Evolutionary conservation across 2,888 invertebrate species (phyloP).

Genomic region (Dusona sp.): DNA sequence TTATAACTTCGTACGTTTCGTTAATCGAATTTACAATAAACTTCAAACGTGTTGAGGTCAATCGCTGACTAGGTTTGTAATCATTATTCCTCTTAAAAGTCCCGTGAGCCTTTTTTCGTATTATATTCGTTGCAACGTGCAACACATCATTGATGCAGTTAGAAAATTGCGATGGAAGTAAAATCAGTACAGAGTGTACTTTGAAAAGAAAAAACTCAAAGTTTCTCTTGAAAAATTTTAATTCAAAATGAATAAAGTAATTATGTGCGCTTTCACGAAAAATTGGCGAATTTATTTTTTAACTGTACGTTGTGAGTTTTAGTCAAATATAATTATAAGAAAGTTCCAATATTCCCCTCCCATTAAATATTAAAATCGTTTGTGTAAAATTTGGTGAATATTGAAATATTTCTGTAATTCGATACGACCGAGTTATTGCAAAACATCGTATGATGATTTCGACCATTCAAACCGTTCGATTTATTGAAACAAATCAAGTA

Average conservation of each 20-base stretch:
- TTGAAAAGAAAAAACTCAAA: not conserved
- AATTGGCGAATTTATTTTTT: not conserved
- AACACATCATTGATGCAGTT: not conserved
- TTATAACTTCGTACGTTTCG: not conserved
- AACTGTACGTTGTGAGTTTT: not conserved
- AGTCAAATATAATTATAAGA: too few species aligned
- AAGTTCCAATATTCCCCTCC: too few species aligned
- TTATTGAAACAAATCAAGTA: not conserved
- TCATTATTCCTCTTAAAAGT: not conserved
- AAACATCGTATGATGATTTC: not conserved
- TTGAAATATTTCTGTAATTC: not conserved
- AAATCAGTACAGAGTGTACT: not conserved
- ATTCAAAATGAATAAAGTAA: not conserved
- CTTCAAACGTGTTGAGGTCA: not conserved
- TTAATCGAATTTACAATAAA: conserved; percentile 10
- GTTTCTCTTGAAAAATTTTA: not conserved
- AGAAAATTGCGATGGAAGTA: not conserved
- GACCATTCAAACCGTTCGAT: not conserved
- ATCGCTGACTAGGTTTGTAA: not conserved
- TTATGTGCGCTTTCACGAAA: not conserved
- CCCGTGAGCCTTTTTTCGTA: not conserved
- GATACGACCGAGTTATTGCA: not conserved
- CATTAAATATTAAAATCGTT: not conserved
- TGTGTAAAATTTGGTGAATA: not conserved
- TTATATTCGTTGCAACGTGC: not conserved